Base-by-base conservation (phyloP, 2,888 invertebrate genomes). In the Schizotus pectinicornis region DNA sequence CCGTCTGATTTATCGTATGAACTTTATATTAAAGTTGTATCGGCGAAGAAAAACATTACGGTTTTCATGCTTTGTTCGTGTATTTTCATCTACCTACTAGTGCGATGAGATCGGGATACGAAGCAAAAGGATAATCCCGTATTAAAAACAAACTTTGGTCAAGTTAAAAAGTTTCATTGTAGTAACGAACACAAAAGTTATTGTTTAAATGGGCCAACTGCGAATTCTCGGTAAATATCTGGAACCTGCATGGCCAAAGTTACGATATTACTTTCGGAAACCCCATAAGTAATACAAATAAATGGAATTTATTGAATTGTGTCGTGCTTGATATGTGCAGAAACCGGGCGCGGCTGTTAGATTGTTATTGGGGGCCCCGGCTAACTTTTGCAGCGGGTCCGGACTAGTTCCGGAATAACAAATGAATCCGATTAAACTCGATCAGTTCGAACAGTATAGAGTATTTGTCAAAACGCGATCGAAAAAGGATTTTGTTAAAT, bases 251-350 rank as follows among this genome's bases (percentile, higher is more conserved):
- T 39, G 45, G 46, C 54, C 59, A 49, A 54, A 56, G 55, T 56
- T 56, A 51, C 50, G 56, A 56, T 56, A 56, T 56, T 56, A 56
- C 56, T 56, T 56, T 38, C 56, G 13, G 56, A 56, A 54, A 56
- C 50, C 56, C 56, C 39, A 56, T 56, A 56, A 56, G 56, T 50
- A 56, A 56, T 56, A 56, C 51, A 50, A 56, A 56, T 56, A 56
- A 56, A 56, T 11, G 39, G 51, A 51, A 56, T 56, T 50, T 56
- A 56, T 56, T 46, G 56, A 56, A 56, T 56, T 51, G 56, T 51
- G 49, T 38, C 56, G 34, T 12, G 56, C 31, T 50, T 56, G 55
- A 56, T 56, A 49, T 56, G 55, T 48, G 42, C 42, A 37, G 36
- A 22, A 22, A 22, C 22, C 22, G 22, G 14, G 37, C 36, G 35